Base-by-base conservation (phyloP, 2,888 invertebrate species). In the Sicus ferrugineus region DNA sequence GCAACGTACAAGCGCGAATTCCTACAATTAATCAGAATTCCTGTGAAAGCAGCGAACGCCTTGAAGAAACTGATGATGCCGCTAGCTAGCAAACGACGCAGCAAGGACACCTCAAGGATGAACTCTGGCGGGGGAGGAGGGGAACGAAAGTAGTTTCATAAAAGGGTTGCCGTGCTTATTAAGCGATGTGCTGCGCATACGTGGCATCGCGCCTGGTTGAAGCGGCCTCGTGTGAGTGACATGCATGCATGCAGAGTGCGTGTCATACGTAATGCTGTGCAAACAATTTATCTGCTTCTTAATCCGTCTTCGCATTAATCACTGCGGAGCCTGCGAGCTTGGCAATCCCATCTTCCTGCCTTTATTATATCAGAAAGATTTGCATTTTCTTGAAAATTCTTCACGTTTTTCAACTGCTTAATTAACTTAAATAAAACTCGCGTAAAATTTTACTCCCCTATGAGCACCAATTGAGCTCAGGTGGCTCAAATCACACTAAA, bases 1-100 rank as follows among this genome's bases (percentile, higher is more conserved):
- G 7, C 42, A 42, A 3, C 42, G 11, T n/a, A 42, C 42, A 16
- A 42, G 42, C 42, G n/a, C 42, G 42, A 2, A 50, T 21, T 50
- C 11, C 19, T 50, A 50, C 50, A 50, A 50, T 50, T 50, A 50
- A 50, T 50, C 50, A 50, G 50, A 50, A 21, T 21, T 42, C n/a
- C 42, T 42, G 14, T n/a, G n/a, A n/a, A 16, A 42, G 11, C 42
- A 42, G 4, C 42, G 5, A 42, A 42, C 42, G 42, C 42, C 42
- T 42, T 42, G 42, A 4, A 42, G 5, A 16, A 50, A n/a, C 46
- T 46, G 46, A 46, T 16, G 46, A 46, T 46, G n/a, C 46, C 14
- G n/a, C n/a, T n/a, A 46, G 46, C 46, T n/a, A 46, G 46, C 5
- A 14, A 16, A 14, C 9, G n/a, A 46, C 9, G 34, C 34, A n/a